Evolutionary conservation across 2,113 vertebrate species (phyloP).

Genomic region (Hemibagrus wyckioides): DNA sequence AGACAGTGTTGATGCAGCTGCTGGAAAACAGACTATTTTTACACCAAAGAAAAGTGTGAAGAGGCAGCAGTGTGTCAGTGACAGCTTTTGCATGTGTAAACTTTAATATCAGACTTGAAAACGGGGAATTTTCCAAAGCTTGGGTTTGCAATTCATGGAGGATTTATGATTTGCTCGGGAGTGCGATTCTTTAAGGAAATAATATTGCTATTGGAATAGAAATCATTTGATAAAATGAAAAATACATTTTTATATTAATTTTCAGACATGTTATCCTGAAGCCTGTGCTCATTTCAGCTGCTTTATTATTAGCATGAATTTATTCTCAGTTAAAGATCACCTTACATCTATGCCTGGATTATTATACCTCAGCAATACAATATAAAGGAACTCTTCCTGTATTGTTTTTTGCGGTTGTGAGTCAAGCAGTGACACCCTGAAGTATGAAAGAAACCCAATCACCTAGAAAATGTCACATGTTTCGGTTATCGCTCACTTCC

Average conservation of each 20-base stretch:
- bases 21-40: conserved; percentile 27
- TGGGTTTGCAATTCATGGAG: not conserved
- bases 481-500: conserved; percentile 39
- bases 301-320: not conserved
- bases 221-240: not conserved
- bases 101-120: not conserved
- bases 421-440: not conserved
- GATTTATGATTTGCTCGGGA: not conserved
- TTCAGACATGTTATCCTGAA: not conserved
- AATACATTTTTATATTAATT: not conserved
- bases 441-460: not conserved
- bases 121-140: not conserved
- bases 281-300: not conserved
- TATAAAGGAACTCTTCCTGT: not conserved
- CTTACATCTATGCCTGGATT: not conserved
- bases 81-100: not conserved
- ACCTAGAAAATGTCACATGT: conserved; percentile 37
- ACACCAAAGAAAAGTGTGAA: conserved; percentile 1
- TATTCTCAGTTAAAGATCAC: no score
- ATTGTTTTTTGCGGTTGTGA: not conserved
- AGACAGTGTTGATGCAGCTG: not conserved
- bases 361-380: not conserved
- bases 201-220: not conserved
- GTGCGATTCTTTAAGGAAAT: not conserved
- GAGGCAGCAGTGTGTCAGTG: not conserved